Conservation (phyloP, 2,113 vertebrate genomes). For the Brachypodius melanocephalos region DNA sequence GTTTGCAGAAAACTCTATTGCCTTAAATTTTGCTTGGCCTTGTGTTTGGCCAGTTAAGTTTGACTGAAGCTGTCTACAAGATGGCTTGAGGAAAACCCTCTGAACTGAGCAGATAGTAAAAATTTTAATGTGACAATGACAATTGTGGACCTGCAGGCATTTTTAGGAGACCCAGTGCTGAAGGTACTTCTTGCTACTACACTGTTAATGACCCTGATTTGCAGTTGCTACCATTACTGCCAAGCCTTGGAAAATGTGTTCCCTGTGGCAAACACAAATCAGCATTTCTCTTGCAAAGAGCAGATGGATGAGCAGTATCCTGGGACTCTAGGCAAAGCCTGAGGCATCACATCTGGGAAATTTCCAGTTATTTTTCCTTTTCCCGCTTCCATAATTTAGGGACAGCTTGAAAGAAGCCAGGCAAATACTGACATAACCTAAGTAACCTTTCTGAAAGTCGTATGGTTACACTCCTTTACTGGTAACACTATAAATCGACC, state of each 20-base stretch:
- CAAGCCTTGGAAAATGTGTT: background rate
- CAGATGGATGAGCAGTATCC: background rate
- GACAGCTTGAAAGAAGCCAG: background rate
- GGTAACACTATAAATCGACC: background rate
- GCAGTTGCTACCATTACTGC: background rate
- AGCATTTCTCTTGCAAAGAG: background rate
- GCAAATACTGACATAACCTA: background rate
- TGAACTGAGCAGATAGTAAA: background rate
- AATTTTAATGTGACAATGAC: background rate
- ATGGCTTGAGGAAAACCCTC: background rate
- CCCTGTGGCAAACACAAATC: background rate
- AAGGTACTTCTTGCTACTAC: background rate
- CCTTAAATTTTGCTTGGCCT: background rate
- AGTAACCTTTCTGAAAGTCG: background rate
- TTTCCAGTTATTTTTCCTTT: constrained; percentile 6
- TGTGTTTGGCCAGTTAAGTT: background rate
- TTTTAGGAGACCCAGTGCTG: background rate
- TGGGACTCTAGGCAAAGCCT: background rate
- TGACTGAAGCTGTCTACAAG: background rate
- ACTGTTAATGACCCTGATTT: background rate
- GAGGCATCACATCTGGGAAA: background rate
- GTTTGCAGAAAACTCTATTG: background rate
- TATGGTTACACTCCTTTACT: background rate
- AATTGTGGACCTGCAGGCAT: background rate
- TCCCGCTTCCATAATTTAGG: background rate